phyloP scores from a whole-genome alignment of 2,888 invertebrate genomes.

The Ditula angustiorana region DNA sequence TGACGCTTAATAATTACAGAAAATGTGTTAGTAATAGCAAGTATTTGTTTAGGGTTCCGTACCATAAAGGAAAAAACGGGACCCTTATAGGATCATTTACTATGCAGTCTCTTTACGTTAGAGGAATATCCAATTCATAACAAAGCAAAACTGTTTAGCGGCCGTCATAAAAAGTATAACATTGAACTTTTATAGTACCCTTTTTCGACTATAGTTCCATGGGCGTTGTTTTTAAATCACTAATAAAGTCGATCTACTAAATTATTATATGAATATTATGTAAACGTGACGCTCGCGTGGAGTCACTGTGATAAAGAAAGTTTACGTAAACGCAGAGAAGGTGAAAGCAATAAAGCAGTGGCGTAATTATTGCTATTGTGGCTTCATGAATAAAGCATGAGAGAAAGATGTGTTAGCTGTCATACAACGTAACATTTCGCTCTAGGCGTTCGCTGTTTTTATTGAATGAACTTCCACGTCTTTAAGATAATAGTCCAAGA shows the following conservation, averaged over 20 bases:
- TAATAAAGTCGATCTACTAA: constrained; percentile 32
- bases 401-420: constrained; percentile 65
- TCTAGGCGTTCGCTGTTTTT: constrained; percentile 42
- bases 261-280: constrained; percentile 44
- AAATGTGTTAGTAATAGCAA: too few relatives aligned
- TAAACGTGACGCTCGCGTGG: constrained; percentile 54
- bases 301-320: constrained; percentile 67
- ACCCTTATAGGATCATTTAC: too few relatives aligned
- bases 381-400: constrained; percentile 70
- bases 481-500: not conserved
- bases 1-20: too few relatives aligned
- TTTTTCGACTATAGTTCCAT: not conserved
- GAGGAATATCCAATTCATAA: too few relatives aligned
- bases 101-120: too few relatives aligned
- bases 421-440: constrained; percentile 59
- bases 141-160: not conserved
- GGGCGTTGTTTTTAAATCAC: not conserved
- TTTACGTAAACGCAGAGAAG: constrained; percentile 65
- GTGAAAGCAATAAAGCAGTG: constrained; percentile 73
- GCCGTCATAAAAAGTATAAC: not conserved
- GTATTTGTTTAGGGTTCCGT: too few relatives aligned
- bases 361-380: constrained; percentile 72
- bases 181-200: not conserved
- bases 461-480: not conserved
- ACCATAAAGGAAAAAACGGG: too few relatives aligned